Conservation (phyloP, 2,888 invertebrate genomes). For the Phaedon cochleariae region DNA sequence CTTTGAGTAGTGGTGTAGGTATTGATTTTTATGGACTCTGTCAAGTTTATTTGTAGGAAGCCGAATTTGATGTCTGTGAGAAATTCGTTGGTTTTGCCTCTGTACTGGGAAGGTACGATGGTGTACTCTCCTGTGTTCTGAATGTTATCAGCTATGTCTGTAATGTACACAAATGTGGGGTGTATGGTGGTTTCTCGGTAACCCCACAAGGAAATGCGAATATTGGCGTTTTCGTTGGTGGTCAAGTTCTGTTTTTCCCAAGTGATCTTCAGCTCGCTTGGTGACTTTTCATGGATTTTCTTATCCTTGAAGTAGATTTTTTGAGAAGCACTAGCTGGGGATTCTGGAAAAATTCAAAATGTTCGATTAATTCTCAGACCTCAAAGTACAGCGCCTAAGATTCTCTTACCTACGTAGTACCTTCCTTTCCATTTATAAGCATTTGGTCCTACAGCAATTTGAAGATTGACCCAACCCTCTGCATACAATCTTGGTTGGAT, state of each 20-base stretch:
- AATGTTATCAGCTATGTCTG: constrained; percentile 70
- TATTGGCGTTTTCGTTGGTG: constrained; percentile 76
- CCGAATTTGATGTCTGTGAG: constrained; percentile 83
- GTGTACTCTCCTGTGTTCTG: constrained; percentile 70
- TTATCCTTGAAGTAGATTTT: constrained; percentile 83
- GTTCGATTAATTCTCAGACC: not conserved
- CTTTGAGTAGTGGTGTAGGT: constrained; percentile 31
- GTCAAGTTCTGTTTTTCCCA: constrained; percentile 91
- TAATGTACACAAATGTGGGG: constrained; percentile 85
- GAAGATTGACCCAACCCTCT: constrained; percentile 88
- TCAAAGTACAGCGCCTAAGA: not conserved
- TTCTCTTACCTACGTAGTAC: constrained; percentile 84
- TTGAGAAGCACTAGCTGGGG: constrained; percentile 86
- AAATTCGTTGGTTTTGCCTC: constrained; percentile 73
- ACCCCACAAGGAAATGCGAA: constrained; percentile 88
- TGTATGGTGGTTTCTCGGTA: constrained; percentile 84
- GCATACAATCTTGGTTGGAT: constrained; percentile 87
- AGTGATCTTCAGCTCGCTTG: constrained; percentile 77
- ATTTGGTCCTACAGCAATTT: constrained; percentile 84
- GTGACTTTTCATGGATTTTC: constrained; percentile 76
- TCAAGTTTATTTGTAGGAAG: constrained; percentile 87
- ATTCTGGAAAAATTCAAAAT: constrained; percentile 68
- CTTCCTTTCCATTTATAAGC: constrained; percentile 89
- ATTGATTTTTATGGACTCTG: constrained; percentile 68
- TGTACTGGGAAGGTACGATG: constrained; percentile 78